These are phyloP conservation scores for Hippocampus barbouri DNA, from an alignment of 2,113 vertebrate species.

Conservation along the genomic window DNA sequence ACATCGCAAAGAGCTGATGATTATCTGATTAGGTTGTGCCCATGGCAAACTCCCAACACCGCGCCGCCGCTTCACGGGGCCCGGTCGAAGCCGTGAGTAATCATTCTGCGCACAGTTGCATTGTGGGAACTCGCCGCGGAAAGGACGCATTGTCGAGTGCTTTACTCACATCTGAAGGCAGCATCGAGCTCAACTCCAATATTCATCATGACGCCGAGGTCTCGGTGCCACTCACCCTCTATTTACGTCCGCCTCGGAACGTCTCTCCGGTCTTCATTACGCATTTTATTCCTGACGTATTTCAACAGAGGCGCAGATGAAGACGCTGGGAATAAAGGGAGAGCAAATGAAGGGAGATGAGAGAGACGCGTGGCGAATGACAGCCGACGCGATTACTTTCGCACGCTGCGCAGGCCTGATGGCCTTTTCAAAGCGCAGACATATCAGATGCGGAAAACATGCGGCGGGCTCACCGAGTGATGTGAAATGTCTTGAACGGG, in stretches of 20 bases:
- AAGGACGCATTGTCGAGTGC: constrained; percentile 8
- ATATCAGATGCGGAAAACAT: background rate
- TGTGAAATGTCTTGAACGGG: constrained; percentile 29
- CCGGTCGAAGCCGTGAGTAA: background rate
- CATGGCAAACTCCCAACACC: too few relatives aligned
- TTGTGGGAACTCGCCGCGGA: background rate
- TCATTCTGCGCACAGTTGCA: background rate
- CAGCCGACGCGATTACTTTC: constrained; percentile 20
- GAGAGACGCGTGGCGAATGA: constrained; percentile 19
- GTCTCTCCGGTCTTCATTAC: constrained; percentile 66
- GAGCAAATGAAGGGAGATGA: constrained; percentile 26
- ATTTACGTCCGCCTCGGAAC: constrained; percentile 34
- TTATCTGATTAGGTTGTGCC: background rate
- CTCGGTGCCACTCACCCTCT: constrained; percentile 17
- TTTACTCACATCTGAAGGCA: constrained; percentile 8
- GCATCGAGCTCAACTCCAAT: constrained; percentile 7
- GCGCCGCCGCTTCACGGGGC: too few relatives aligned
- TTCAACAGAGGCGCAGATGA: constrained; percentile 3
- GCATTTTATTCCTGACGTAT: constrained; percentile 38
- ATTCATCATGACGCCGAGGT: constrained; percentile 23
- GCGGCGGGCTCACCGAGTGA: constrained; percentile 11
- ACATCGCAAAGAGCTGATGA: background rate
- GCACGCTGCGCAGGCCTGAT: background rate
- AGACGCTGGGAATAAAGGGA: constrained; percentile 23
- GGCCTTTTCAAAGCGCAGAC: background rate